Conservation (phyloP, 2,888 invertebrate genomes). For the Lasioglossum marginatum region DNA sequence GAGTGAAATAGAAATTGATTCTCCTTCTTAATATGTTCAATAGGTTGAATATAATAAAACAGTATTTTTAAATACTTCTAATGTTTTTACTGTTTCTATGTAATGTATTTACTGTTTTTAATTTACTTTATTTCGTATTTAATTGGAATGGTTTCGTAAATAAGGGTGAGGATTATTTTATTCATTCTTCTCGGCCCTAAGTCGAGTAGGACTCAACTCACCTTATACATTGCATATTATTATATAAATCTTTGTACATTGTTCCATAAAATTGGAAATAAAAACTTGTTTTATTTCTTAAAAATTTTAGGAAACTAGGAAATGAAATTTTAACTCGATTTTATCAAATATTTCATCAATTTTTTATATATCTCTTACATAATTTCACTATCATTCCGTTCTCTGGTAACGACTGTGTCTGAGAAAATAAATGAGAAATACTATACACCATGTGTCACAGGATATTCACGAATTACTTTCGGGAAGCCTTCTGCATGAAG, state of each 20-base stretch:
- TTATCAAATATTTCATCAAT: not conserved
- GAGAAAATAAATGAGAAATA: not conserved
- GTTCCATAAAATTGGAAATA: not conserved
- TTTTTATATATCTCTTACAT: not conserved
- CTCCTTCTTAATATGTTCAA: no score
- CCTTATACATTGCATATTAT: no score
- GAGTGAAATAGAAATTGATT: no score
- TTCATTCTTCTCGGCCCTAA: not conserved
- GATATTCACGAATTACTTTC: slow-evolving; percentile 2
- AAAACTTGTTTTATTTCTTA: not conserved
- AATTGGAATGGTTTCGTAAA: not conserved
- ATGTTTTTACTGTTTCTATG: no score
- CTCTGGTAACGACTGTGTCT: not conserved
- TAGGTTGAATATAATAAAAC: no score
- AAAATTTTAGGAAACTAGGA: not conserved
- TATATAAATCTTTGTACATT: not conserved
- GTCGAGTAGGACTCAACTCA: no score
- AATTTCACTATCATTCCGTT: not conserved
- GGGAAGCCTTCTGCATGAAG: slow-evolving; percentile 5
- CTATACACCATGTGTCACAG: not conserved
- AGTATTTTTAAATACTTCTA: no score
- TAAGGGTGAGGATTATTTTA: not conserved
- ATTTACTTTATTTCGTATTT: not conserved
- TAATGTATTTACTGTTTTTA: no score
- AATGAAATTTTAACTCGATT: not conserved